phyloP scores from a whole-genome alignment of 1,140 invertebrate species.

The Epicauta chinensis region DNA sequence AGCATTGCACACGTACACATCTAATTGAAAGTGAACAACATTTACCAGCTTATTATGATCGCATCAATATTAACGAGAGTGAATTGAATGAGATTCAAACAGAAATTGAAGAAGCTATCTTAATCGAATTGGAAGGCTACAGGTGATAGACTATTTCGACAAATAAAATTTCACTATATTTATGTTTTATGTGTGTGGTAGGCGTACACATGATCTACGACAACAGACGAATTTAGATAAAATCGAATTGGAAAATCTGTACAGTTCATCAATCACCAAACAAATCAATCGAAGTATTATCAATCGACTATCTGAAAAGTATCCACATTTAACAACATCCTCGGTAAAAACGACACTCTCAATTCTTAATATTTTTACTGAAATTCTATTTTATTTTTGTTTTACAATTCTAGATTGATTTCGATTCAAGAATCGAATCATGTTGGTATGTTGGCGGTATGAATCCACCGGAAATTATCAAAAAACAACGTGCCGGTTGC shows the following conservation, averaged over 20 bases:
- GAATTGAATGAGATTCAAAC: constrained; percentile 46
- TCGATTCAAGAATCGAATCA: constrained; percentile 67
- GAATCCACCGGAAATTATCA: constrained; percentile 46
- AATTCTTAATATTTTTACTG: constrained; percentile 7
- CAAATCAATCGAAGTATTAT: constrained; percentile 63
- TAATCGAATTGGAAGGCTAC: constrained; percentile 50
- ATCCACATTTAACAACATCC: constrained; percentile 55
- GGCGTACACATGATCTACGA: constrained; percentile 23
- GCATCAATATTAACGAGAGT: constrained; percentile 43
- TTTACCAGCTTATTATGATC: constrained; percentile 51
- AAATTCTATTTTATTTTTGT: constrained; percentile 2
- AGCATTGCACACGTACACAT: constrained; percentile 68
- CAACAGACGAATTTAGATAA: constrained; percentile 17
- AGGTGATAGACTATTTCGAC: constrained; percentile 43
- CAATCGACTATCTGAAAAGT: constrained; percentile 49
- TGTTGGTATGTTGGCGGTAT: constrained; percentile 73
- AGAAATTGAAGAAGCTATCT: constrained; percentile 53
- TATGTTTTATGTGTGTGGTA: constrained; percentile 18
- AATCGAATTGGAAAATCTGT: constrained; percentile 41
- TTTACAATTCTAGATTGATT: constrained; percentile 55
- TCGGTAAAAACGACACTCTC: constrained; percentile 47
- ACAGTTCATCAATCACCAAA: constrained; percentile 49
- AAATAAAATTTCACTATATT: too few relatives aligned
- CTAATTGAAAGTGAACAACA: constrained; percentile 46
- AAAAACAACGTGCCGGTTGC: constrained; percentile 29